These are phyloP conservation scores for Progne subis DNA, from an alignment of 2,113 vertebrate species.

Conservation along the genomic window DNA sequence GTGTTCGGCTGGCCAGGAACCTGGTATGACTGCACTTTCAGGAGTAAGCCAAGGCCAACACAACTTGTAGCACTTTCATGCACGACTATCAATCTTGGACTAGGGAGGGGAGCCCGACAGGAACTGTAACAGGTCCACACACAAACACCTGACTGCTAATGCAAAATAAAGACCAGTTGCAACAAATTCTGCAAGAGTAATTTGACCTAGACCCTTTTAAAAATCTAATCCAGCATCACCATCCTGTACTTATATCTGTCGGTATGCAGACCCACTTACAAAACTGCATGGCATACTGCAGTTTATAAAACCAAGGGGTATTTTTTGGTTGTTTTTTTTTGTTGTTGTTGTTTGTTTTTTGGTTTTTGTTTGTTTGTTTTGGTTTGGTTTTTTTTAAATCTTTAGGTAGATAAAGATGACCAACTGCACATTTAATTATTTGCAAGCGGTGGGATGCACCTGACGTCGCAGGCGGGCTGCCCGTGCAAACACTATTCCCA, in stretches of 20 bases:
- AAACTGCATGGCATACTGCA: accelerated
- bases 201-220: background rate
- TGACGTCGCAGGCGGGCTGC: too few species aligned
- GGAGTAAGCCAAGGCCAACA: background rate
- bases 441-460: accelerated
- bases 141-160: too few species aligned
- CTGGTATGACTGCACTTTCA: accelerated
- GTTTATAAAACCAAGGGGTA: background rate
- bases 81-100: too few species aligned
- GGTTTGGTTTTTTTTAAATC: background rate
- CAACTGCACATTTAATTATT: accelerated
- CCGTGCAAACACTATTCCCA: background rate
- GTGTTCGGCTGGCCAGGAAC: background rate
- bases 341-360: too few species aligned
- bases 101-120: accelerated
- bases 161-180: background rate
- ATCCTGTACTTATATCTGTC: accelerated
- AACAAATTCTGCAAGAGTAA: background rate
- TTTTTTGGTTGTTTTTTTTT: accelerated
- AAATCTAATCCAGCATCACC: background rate
- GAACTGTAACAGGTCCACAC: background rate
- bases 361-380: too few species aligned
- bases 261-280: accelerated
- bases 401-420: background rate
- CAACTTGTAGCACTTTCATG: background rate